These are phyloP conservation scores for Dendrolimus kikuchii DNA, from an alignment of 1,140 invertebrate species.

Conservation along the genomic window DNA sequence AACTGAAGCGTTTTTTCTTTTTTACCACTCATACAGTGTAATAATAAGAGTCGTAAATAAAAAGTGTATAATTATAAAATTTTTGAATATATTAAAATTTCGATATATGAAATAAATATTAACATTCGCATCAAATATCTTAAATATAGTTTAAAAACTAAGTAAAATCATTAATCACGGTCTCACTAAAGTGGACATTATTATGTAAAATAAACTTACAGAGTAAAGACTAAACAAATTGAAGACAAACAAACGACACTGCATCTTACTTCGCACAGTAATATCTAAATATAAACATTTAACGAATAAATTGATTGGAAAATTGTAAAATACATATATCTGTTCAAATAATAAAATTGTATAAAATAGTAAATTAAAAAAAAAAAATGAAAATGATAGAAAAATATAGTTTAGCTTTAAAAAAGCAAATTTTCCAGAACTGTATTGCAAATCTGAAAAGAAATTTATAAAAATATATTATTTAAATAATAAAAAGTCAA, in stretches of 20 bases:
- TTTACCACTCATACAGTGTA: slow-evolving; percentile 9
- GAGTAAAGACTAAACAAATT: slow-evolving; percentile 3
- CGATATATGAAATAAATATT: slow-evolving; percentile 46
- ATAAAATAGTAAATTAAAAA: slow-evolving; percentile 15
- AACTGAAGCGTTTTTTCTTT: too few species aligned
- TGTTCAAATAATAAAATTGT: slow-evolving; percentile 34
- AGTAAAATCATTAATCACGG: slow-evolving; percentile 26
- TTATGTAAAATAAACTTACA: slow-evolving; percentile 11
- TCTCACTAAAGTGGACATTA: slow-evolving; percentile 27
- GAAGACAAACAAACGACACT: slow-evolving; percentile 3
- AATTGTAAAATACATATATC: slow-evolving; percentile 18
- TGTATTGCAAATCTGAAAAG: neutral
- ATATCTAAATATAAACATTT: slow-evolving; percentile 15
- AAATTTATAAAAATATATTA: too few species aligned
- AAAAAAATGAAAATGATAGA: slow-evolving; percentile 14
- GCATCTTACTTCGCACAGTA: neutral
- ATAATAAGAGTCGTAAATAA: slow-evolving; percentile 28
- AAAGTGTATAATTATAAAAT: slow-evolving; percentile 23
- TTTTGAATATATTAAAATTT: slow-evolving; percentile 51
- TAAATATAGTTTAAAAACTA: slow-evolving; percentile 11
- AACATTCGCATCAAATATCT: neutral
- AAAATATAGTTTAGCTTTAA: neutral
- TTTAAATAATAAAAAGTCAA: neutral
- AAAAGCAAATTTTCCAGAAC: slow-evolving; percentile 4
- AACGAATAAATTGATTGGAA: slow-evolving; percentile 47